These are phyloP conservation scores for Conops quadrifasciatus DNA, from an alignment of 2,888 invertebrate genomes.

Conservation along the genomic window DNA sequence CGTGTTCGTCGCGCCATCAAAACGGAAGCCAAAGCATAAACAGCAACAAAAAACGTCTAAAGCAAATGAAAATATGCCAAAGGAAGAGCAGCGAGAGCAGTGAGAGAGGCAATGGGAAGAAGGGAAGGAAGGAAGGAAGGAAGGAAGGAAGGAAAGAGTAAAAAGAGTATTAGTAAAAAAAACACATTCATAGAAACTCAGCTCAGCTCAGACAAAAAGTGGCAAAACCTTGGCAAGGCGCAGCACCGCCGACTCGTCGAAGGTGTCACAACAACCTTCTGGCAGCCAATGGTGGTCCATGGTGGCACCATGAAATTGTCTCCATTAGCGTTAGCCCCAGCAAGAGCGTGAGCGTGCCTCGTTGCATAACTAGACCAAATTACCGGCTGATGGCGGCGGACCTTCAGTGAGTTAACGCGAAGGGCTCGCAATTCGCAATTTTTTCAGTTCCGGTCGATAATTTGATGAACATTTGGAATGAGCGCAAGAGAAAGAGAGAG, in stretches of 20 bases:
- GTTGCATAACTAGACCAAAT: conserved; percentile 29
- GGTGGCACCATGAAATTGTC: conserved; percentile 18
- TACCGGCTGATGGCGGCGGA: neutral
- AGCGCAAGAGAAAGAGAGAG: neutral
- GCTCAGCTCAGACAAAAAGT: conserved; percentile 1
- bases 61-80: neutral
- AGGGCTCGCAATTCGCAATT: neutral
- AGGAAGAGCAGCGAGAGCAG: neutral
- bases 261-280: neutral
- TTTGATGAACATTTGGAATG: conserved; percentile 19
- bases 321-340: conserved; percentile 22
- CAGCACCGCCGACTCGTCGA: neutral
- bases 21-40: conserved; percentile 19
- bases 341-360: neutral
- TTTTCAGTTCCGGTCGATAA: conserved; percentile 19
- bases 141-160: neutral
- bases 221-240: neutral
- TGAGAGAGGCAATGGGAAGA: neutral
- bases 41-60: neutral
- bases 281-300: neutral
- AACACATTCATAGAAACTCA: conserved; percentile 2
- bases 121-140: neutral
- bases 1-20: conserved; percentile 16
- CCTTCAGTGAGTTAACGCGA: neutral
- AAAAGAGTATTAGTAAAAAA: neutral